Evolutionary conservation across 2,113 vertebrate species (phyloP).

Genomic region (Myxocyprinus asiaticus): DNA sequence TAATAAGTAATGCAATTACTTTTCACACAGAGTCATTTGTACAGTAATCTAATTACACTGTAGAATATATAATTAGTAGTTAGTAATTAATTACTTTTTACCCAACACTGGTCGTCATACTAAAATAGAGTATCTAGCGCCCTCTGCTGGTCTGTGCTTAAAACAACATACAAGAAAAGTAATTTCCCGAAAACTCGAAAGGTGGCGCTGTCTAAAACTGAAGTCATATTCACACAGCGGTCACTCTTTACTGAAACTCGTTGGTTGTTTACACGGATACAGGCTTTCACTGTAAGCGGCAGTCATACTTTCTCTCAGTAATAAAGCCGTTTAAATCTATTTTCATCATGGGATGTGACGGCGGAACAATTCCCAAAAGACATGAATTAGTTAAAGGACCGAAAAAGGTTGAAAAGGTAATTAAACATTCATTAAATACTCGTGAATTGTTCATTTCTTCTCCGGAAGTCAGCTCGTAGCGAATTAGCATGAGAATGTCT

Average conservation of each 20-base stretch:
- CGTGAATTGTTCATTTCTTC: not conserved
- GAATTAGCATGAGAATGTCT: not conserved
- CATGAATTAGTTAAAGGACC: conserved; percentile 98
- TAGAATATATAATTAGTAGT: no score
- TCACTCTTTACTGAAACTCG: not conserved
- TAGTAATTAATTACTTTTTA: no score
- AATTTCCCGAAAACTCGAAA: conserved; percentile 19
- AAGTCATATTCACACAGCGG: not conserved
- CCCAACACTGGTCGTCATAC: no score
- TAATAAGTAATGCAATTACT: no score
- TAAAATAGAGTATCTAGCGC: no score
- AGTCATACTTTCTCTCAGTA: conserved; percentile 10
- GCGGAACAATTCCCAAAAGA: conserved; percentile 95
- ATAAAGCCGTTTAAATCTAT: not conserved
- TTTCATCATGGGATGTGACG: conserved; percentile 90
- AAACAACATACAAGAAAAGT: no score
- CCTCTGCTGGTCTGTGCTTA: no score
- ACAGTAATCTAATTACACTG: no score
- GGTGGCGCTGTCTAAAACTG: conserved; percentile 44
- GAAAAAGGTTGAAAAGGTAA: conserved; percentile 92
- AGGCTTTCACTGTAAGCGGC: conserved; percentile 16
- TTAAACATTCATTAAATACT: not conserved
- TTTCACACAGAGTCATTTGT: no score
- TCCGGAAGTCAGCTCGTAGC: conserved; percentile 11
- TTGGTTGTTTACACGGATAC: conserved; percentile 67